Evolutionary conservation across 2,797 vertebrate genomes (phyloP).

Genomic region (Siniperca obscura): DNA sequence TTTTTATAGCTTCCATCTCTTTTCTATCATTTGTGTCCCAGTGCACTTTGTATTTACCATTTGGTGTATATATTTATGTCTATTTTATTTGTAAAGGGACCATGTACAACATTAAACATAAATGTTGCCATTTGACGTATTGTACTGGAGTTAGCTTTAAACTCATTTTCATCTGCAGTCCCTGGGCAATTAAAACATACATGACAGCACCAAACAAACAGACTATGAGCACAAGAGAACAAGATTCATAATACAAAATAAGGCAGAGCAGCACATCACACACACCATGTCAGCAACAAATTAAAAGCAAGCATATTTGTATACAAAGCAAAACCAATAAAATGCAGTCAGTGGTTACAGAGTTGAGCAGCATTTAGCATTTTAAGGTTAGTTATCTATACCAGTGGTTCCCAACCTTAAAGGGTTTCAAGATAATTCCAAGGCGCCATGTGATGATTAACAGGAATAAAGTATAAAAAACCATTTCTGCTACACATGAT

Average conservation of each 20-base stretch:
- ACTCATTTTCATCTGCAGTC: neutral
- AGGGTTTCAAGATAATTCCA: neutral
- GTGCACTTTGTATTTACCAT: neutral
- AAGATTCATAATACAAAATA: neutral
- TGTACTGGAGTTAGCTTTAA: neutral
- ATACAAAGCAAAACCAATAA: no score
- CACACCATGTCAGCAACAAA: no score
- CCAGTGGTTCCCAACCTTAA: neutral
- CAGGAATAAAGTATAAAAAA: neutral
- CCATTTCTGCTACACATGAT: no score
- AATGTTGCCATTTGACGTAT: neutral
- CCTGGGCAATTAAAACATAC: no score
- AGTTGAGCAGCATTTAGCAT: neutral
- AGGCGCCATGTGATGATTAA: neutral
- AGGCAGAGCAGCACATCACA: neutral
- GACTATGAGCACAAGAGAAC: no score
- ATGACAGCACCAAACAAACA: neutral
- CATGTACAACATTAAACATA: no score
- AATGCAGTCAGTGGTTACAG: neutral
- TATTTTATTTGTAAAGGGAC: neutral
- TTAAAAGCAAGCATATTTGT: no score
- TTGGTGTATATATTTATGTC: neutral
- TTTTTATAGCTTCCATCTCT: neutral
- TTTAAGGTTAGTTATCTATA: no score
- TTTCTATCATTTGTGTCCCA: neutral